Base-by-base conservation (phyloP, 2,888 invertebrate genomes). In the Sinodicranocentrus sp. region DNA sequence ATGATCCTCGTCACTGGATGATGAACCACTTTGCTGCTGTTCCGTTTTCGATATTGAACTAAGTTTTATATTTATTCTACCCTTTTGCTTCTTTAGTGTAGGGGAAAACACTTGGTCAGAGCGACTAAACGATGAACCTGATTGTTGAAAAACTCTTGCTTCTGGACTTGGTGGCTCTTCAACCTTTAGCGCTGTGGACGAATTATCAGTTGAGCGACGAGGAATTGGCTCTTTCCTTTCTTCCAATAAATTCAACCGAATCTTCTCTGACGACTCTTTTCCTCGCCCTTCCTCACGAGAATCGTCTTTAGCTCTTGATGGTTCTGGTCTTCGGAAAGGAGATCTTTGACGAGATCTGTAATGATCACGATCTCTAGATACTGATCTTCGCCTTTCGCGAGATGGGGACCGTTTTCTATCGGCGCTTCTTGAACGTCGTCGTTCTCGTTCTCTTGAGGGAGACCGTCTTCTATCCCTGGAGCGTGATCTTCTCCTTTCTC, bases 11-110 rank as follows among this genome's bases (percentile, higher is more conserved):
- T 90, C 90, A 73, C 85, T 88, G 0, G 87, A 86, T 6, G 88
- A 87, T 8, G 94, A 93, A 15, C 90, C 87, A 71, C 89, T 90
- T 57, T 89, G 88, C 72, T 87, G 84, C 52, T 87, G 73, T 52
- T 88, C 85, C 43, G 86, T 79, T 79, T 87, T 87, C 13, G 86
- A 84, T 10, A 84, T 87, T 1, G 88, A 86, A 13, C 86, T 86
- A n/a, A 88, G 63, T 76, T 88, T 88, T n/a, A 88, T 88, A 65
- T 88, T 88, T 19, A 88, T 88, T 79, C 88, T 52, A 2, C 87
- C 86, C 48, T 87, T 87, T 59, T 86, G 85, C 33, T 86, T 88
- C 54, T 86, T 84, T 23, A 87, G 28, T 0, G 87, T 82, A n/a
- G 82, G 82, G 0, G 82, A 82, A 21, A 82, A 82, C 6, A 82